Conservation (phyloP, 2,113 vertebrate genomes). For the Periophthalmodon schlosseri region DNA sequence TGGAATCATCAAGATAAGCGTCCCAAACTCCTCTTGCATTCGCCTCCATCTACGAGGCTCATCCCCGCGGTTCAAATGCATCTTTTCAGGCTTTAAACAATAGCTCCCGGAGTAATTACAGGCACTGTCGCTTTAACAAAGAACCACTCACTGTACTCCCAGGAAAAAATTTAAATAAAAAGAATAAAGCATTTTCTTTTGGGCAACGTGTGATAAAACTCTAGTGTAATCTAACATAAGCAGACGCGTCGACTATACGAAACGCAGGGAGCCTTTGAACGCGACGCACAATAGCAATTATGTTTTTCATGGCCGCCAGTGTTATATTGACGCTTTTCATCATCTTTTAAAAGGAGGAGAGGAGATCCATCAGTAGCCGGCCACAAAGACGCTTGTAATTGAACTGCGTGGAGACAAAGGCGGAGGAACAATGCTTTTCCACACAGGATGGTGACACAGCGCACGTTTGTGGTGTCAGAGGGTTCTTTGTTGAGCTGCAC, state of each 20-base stretch:
- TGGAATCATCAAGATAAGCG: conserved; percentile 39
- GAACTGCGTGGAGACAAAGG: conserved; percentile 18
- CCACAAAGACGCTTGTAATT: conserved; percentile 17
- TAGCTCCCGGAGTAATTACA: conserved; percentile 51
- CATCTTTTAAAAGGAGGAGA: conserved; percentile 25
- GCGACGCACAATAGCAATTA: conserved; percentile 46
- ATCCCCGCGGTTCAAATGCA: conserved; percentile 27
- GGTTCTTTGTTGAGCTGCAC: neutral
- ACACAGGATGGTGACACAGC: conserved; percentile 27
- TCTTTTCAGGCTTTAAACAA: conserved; percentile 49
- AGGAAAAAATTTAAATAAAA: conserved; percentile 25
- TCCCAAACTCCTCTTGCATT: conserved; percentile 9
- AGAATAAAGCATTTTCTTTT: conserved; percentile 32
- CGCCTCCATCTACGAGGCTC: conserved; percentile 30
- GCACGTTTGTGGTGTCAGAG: neutral
- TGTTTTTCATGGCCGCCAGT: conserved; percentile 24
- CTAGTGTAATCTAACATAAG: conserved; percentile 62
- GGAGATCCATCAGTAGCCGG: conserved; percentile 23
- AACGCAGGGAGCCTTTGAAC: conserved; percentile 32
- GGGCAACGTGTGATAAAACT: conserved; percentile 9
- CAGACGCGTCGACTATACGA: conserved; percentile 36
- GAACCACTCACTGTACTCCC: conserved; percentile 22
- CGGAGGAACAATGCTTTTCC: conserved; percentile 7
- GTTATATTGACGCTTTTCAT: conserved; percentile 46
- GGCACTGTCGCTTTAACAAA: conserved; percentile 20